Evolutionary conservation across 2,113 vertebrate genomes (phyloP).

Genomic region (Stomatorhinus ivindoensis): DNA sequence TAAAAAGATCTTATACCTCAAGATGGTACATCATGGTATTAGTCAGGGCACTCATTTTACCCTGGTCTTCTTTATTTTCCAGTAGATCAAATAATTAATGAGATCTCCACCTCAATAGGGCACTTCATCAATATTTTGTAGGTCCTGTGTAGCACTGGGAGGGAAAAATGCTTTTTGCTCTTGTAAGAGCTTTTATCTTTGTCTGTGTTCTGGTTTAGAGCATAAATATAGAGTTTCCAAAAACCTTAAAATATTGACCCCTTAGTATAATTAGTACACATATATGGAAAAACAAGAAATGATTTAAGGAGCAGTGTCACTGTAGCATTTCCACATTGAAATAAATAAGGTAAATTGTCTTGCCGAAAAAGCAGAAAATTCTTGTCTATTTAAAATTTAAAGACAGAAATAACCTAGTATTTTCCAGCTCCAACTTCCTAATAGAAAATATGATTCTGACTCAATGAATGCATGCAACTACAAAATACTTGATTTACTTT

Average conservation of each 20-base stretch:
- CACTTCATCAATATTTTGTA: constrained; percentile 68
- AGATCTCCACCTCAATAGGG: constrained; percentile 67
- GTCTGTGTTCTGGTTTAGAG: constrained; percentile 47
- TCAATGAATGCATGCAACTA: not conserved
- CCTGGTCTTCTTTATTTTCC: constrained; percentile 60
- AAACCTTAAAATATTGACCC: constrained; percentile 65
- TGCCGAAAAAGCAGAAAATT: not conserved
- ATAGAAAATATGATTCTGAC: not conserved
- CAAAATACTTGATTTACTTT: not conserved
- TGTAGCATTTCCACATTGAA: not conserved
- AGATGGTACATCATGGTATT: constrained; percentile 93
- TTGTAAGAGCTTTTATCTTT: constrained; percentile 58
- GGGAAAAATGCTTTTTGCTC: constrained; percentile 51
- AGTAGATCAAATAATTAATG: constrained; percentile 85
- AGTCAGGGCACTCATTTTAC: constrained; percentile 72
- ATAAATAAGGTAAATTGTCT: not conserved
- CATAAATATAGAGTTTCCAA: constrained; percentile 52
- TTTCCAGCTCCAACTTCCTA: not conserved
- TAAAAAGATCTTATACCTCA: constrained; percentile 98
- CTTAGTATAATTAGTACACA: constrained; percentile 39
- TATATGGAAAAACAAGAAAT: not conserved
- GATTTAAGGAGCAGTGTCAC: not conserved
- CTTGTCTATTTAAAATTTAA: not conserved
- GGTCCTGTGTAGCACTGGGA: constrained; percentile 47
- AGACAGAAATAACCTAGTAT: not conserved